These are phyloP conservation scores for Mythimna pallens DNA, from an alignment of 2,888 invertebrate species.

Conservation along the genomic window DNA sequence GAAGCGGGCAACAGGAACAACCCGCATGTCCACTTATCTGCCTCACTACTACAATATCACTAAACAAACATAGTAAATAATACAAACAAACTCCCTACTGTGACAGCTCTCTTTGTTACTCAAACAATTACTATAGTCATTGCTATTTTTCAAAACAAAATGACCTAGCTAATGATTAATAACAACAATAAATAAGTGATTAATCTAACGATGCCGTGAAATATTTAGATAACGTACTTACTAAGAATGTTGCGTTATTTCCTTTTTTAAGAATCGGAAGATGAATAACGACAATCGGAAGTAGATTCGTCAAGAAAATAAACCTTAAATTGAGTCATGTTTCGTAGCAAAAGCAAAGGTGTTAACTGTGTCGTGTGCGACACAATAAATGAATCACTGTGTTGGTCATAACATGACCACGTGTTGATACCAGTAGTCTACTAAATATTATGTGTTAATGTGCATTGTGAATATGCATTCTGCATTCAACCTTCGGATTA, in stretches of 20 bases:
- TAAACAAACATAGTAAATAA: slow-evolving; percentile 60
- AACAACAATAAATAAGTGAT: slow-evolving; percentile 34
- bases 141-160: slow-evolving; percentile 59
- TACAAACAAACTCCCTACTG: slow-evolving; percentile 52
- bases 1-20: slow-evolving; percentile 48
- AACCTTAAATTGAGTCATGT: slow-evolving; percentile 60
- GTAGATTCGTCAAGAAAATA: slow-evolving; percentile 45
- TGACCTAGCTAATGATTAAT: slow-evolving; percentile 17
- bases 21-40: slow-evolving; percentile 61
- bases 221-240: not conserved
- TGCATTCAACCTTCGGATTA: slow-evolving; percentile 32
- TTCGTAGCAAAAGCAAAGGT: slow-evolving; percentile 51
- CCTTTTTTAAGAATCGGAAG: slow-evolving; percentile 26
- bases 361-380: slow-evolving; percentile 40
- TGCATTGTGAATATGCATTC: slow-evolving; percentile 33
- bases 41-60: slow-evolving; percentile 45
- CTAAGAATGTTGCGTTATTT: slow-evolving; percentile 6
- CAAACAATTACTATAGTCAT: slow-evolving; percentile 58
- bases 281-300: slow-evolving; percentile 46
- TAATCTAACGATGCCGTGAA: not conserved
- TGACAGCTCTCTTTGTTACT: slow-evolving; percentile 46
- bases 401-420: slow-evolving; percentile 34
- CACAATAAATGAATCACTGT: slow-evolving; percentile 59
- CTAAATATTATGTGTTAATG: slow-evolving; percentile 48
- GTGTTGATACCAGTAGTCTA: slow-evolving; percentile 35